phyloP scores from a whole-genome alignment of 2,888 invertebrate species.

The Criorhina ranunculi region DNA sequence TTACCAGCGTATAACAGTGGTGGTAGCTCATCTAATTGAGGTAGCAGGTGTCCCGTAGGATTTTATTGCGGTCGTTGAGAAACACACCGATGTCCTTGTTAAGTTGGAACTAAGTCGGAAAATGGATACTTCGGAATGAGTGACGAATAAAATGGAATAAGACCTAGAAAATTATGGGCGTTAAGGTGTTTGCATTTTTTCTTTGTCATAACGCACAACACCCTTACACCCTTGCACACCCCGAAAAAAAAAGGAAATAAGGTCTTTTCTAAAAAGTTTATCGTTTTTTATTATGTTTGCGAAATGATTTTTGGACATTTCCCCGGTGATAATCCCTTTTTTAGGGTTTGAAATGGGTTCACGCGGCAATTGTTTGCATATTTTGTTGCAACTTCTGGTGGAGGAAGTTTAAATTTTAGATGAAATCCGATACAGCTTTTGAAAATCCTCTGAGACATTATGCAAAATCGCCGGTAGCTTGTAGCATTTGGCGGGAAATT shows the following conservation, averaged over 20 bases:
- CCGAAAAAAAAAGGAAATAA: slow-evolving; percentile 13
- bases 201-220: slow-evolving; percentile 13
- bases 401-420: slow-evolving; percentile 38
- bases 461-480: slow-evolving; percentile 57
- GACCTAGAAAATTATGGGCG: slow-evolving; percentile 58
- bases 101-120: slow-evolving; percentile 72
- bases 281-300: slow-evolving; percentile 70
- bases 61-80: slow-evolving; percentile 75
- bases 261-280: slow-evolving; percentile 42
- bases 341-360: slow-evolving; percentile 53
- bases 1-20: slow-evolving; percentile 7
- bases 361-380: slow-evolving; percentile 7
- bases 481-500: slow-evolving; percentile 57
- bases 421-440: slow-evolving; percentile 69
- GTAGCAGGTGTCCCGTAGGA: slow-evolving; percentile 72
- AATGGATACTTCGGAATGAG: slow-evolving; percentile 70
- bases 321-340: slow-evolving; percentile 53
- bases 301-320: slow-evolving; percentile 71
- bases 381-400: slow-evolving; percentile 17
- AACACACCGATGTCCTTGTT: slow-evolving; percentile 67
- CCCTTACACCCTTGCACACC: slow-evolving; percentile 22
- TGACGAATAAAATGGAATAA: slow-evolving; percentile 65
- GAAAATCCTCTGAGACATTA: slow-evolving; percentile 1
- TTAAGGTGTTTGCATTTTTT: slow-evolving; percentile 73
- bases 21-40: slow-evolving; percentile 59